Percentiles rank a stretch among this genome's conserved stretches.
Conservation (phyloP, 2,888 invertebrate genomes). For the Yponomeuta evonymella region DNA sequence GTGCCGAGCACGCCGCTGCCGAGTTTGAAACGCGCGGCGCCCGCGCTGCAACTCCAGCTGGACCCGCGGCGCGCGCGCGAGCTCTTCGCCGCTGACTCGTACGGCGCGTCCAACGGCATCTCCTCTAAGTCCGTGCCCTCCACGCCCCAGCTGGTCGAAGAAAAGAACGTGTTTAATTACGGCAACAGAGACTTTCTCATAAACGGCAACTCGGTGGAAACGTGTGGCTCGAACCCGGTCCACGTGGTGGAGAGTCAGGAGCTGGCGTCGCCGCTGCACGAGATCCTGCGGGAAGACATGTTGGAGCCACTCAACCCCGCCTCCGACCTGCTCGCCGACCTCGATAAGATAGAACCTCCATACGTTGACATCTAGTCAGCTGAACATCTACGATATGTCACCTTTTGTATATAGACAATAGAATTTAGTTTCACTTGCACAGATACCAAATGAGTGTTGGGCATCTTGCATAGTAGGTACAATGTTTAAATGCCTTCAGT, state of each 20-base stretch:
- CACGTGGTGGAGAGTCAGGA: constrained; percentile 47
- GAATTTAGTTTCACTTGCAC: constrained; percentile 55
- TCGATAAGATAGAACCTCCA: constrained; percentile 65
- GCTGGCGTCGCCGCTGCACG: constrained; percentile 57
- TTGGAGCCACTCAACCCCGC: constrained; percentile 59
- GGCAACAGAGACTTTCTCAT: constrained; percentile 78
- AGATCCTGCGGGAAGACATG: constrained; percentile 63
- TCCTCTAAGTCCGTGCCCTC: constrained; percentile 86
- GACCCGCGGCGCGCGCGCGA: constrained; percentile 59
- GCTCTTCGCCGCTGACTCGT: constrained; percentile 48
- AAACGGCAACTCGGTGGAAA: constrained; percentile 77
- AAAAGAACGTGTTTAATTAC: constrained; percentile 75
- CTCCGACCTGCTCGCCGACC: constrained; percentile 56
- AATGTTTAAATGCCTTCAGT: constrained; percentile 68
- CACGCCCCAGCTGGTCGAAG: constrained; percentile 78
- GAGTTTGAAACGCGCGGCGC: constrained; percentile 50
- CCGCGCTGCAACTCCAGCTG: constrained; percentile 47
- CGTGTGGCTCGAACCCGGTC: constrained; percentile 19
- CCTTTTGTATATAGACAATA: constrained; percentile 43
- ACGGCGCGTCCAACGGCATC: constrained; percentile 64
- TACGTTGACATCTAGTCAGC: constrained; percentile 69
- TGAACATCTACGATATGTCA: constrained; percentile 23
- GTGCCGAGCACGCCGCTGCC: constrained; percentile 83
- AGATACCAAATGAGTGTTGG: constrained; percentile 47
- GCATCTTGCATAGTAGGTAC: constrained; percentile 56